These are phyloP conservation scores for Stegodyphus dumicola DNA, from an alignment of 1,140 invertebrate genomes.

Conservation along the genomic window DNA sequence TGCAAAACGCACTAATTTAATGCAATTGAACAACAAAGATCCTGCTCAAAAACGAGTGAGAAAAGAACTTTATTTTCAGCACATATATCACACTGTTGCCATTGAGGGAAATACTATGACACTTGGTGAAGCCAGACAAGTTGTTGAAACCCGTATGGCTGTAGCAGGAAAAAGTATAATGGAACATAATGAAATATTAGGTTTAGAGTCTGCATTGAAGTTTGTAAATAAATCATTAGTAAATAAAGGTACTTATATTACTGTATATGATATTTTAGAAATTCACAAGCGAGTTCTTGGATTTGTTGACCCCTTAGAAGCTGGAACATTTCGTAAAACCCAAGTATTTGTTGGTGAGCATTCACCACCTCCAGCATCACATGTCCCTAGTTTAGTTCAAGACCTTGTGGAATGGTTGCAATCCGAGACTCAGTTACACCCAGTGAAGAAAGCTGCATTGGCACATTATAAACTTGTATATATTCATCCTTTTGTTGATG, in stretches of 20 bases:
- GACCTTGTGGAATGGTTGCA: constrained; percentile 90
- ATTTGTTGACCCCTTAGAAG: constrained; percentile 89
- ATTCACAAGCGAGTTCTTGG: constrained; percentile 93
- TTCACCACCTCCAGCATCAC: constrained; percentile 84
- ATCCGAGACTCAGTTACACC: constrained; percentile 86
- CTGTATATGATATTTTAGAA: constrained; percentile 87
- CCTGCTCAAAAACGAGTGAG: constrained; percentile 86
- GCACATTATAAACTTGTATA: constrained; percentile 97
- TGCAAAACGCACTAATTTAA: constrained; percentile 83
- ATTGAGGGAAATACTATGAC: constrained; percentile 98
- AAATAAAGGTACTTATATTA: constrained; percentile 76
- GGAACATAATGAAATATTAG: constrained; percentile 96
- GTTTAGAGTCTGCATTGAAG: constrained; percentile 93
- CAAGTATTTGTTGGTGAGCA: constrained; percentile 91
- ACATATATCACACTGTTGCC: constrained; percentile 97
- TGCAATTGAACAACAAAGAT: constrained; percentile 82
- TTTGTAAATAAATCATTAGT: constrained; percentile 94
- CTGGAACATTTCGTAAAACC: constrained; percentile 71
- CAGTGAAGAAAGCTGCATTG: constrained; percentile 90
- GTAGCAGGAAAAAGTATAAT: constrained; percentile 93
- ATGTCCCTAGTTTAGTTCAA: constrained; percentile 84
- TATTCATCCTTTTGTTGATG: constrained; percentile 93
- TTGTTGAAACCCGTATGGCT: constrained; percentile 92
- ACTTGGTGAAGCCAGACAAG: constrained; percentile 88
- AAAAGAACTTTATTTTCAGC: constrained; percentile 93